Conservation (phyloP, 2,113 vertebrate genomes). For the Laticauda colubrina region DNA sequence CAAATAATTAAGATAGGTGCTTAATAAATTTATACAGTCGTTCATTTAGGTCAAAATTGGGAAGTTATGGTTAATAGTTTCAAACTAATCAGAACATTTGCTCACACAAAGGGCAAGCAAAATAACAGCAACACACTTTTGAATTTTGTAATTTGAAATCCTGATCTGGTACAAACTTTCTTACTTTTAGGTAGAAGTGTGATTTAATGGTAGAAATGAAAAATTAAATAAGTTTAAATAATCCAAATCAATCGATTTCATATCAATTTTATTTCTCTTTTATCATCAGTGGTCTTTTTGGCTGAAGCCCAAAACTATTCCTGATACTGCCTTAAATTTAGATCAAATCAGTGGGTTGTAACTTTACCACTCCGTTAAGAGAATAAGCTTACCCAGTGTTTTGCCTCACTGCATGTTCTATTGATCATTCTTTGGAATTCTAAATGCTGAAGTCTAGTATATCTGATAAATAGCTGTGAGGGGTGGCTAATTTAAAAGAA, state of each 20-base stretch:
- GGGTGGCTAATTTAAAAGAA: background rate
- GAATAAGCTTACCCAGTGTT: background rate
- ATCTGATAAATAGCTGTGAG: background rate
- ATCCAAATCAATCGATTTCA: background rate
- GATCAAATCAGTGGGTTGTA: background rate
- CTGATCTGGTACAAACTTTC: background rate
- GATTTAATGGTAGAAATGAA: background rate
- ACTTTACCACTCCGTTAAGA: background rate
- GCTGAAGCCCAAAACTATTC: background rate
- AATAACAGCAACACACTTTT: background rate
- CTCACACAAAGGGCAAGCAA: background rate
- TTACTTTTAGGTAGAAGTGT: background rate
- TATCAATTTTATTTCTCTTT: background rate
- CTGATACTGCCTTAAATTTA: background rate
- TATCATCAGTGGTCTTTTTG: background rate
- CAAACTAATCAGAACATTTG: background rate
- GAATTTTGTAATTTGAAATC: background rate
- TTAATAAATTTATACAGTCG: background rate
- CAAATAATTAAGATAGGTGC: background rate
- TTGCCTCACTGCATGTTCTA: background rate
- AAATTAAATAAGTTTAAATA: background rate
- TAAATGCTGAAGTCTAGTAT: background rate
- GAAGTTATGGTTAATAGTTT: background rate
- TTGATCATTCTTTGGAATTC: background rate
- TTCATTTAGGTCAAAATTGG: background rate